phyloP scores from a whole-genome alignment of 2,113 vertebrate species.

The Catharus fuscescens region DNA sequence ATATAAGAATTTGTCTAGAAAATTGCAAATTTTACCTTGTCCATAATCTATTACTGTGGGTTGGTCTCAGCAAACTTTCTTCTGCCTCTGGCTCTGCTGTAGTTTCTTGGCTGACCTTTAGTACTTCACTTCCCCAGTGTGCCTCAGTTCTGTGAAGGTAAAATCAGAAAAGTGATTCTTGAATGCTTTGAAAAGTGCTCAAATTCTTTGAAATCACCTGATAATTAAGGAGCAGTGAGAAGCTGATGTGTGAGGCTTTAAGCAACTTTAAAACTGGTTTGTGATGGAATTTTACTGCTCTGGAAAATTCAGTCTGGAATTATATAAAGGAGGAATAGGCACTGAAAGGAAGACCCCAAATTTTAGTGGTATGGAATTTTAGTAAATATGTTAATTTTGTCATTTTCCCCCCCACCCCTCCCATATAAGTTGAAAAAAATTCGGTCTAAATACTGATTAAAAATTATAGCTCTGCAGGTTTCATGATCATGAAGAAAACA shows the following conservation, averaged over 20 bases:
- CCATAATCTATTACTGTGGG: rapidly evolving
- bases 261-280: background rate
- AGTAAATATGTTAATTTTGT: background rate
- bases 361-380: background rate
- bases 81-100: background rate
- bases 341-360: background rate
- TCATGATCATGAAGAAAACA: background rate
- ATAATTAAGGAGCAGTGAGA: background rate
- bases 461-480: background rate
- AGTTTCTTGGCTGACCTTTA: background rate
- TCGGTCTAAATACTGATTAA: background rate
- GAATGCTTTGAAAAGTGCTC: background rate
- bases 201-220: background rate
- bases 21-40: background rate
- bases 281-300: background rate
- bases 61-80: background rate
- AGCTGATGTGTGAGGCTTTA: background rate
- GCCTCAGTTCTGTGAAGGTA: background rate
- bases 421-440: background rate
- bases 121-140: background rate
- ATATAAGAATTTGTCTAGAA: background rate
- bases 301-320: background rate
- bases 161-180: background rate
- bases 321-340: background rate
- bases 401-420: rapidly evolving